These are phyloP conservation scores for Drosophila demipolita DNA, from an alignment of 2,888 invertebrate genomes.

Conservation along the genomic window DNA sequence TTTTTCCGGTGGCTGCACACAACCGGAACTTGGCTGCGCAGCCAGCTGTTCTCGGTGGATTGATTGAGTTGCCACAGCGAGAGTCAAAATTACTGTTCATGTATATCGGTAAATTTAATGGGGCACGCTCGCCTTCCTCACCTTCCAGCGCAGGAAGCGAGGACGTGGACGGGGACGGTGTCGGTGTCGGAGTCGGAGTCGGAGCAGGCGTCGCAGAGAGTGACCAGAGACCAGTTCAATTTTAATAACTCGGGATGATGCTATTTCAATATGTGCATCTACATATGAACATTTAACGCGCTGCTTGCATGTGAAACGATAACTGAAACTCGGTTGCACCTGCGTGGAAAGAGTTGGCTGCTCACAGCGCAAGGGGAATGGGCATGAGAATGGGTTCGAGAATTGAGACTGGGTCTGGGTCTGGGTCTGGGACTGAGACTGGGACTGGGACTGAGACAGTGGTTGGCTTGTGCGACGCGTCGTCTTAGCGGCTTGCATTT, in stretches of 20 bases:
- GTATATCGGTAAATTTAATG: slow-evolving; percentile 58
- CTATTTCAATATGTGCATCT: slow-evolving; percentile 56
- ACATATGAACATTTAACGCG: slow-evolving; percentile 70
- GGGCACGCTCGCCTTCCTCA: slow-evolving; percentile 6
- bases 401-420: slow-evolving; percentile 15
- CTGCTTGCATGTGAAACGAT: slow-evolving; percentile 78
- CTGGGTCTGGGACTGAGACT: background rate
- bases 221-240: slow-evolving; percentile 44
- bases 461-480: slow-evolving; percentile 17
- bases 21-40: slow-evolving; percentile 18
- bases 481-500: slow-evolving; percentile 48
- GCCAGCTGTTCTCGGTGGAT: slow-evolving; percentile 20
- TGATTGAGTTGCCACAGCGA: slow-evolving; percentile 59
- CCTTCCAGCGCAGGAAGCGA: background rate
- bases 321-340: slow-evolving; percentile 66
- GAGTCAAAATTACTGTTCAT: slow-evolving; percentile 36
- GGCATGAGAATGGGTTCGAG: background rate
- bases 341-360: slow-evolving; percentile 48
- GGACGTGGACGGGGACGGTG: no score
- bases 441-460: slow-evolving; percentile 1
- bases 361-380: slow-evolving; percentile 5
- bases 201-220: background rate
- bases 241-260: slow-evolving; percentile 60
- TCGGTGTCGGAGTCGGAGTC: background rate
- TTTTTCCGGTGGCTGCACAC: slow-evolving; percentile 9